Evolutionary conservation across 2,888 invertebrate species (phyloP).

Genomic region (Drosophila pseudotakahashii): DNA sequence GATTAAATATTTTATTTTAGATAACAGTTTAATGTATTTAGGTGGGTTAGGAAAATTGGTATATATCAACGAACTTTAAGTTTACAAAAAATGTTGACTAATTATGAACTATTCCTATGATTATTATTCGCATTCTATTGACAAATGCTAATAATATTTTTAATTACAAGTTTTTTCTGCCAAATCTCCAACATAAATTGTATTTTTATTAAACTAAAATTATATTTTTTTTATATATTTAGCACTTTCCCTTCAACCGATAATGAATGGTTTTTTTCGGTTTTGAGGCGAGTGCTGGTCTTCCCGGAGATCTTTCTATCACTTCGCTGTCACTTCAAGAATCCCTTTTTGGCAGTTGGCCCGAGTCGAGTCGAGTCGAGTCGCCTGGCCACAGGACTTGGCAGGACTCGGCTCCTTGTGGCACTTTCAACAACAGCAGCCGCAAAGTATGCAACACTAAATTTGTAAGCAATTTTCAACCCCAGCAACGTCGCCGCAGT

Average conservation of each 20-base stretch:
- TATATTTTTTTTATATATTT: neutral
- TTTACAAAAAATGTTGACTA: no score
- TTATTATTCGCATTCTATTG: no score
- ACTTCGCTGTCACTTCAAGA: conserved; percentile 25
- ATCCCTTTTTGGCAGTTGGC: conserved; percentile 34
- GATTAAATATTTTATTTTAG: neutral
- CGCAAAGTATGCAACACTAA: conserved; percentile 61
- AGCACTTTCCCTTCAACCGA: neutral
- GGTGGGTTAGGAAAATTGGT: no score
- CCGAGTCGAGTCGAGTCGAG: conserved; percentile 1
- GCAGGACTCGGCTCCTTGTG: conserved; percentile 26
- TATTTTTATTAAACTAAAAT: neutral
- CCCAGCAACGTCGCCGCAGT: conserved; percentile 55
- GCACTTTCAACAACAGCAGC: conserved; percentile 40
- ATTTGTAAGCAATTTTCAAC: conserved; percentile 75
- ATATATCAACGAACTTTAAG: no score
- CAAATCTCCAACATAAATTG: no score
- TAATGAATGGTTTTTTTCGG: neutral
- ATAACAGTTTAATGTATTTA: no score
- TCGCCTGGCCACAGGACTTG: conserved; percentile 20
- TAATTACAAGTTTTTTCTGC: no score
- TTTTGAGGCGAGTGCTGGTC: conserved; percentile 14
- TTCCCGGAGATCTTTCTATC: conserved; percentile 30
- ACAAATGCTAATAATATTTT: no score
- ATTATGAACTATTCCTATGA: no score